Evolutionary conservation across 2,113 vertebrate genomes (phyloP), one percentile per base, ranked within the genome.

Genomic region (Andinoacara biseriatus): DNA sequence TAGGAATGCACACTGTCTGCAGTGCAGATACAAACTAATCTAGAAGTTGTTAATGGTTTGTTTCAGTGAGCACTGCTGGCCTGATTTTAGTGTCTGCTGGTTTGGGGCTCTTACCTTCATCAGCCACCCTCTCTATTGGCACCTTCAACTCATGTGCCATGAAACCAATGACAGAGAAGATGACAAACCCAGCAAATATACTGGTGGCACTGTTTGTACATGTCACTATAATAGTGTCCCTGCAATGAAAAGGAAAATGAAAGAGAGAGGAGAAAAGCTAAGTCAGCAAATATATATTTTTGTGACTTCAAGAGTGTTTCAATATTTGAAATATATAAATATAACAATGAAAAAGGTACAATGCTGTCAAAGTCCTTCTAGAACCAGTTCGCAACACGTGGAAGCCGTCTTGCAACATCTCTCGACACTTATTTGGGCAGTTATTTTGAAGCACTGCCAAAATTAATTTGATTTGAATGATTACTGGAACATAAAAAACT

Each of bases 121-220:
- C 98, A 2, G 98, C 98, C 88, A 99, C 98, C 14, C 97, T 95
- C 91, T 99, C 98, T 18, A 99, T 99, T 11, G 98, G 96, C 80
- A 99, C 98, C 93, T 99, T 98, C 85, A 99, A 95, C 58, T 98
- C 97, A 0, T 99, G 97, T 75, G 98, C 98, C 98, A 99, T 99
- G 95, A 99, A 99, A 79, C 98, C 98, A 20, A 99, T 99, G 24
- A 99, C 98, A 0, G 98, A 99, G 94, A 99, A 99, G 94, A 99
- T 99, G 94, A 99, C 98, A 43, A 99, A 99, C 20, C 98, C 98
- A 2, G 98, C 98, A 86, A 99, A 99, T 89, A 99, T 97, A 82
- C 98, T 99, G 0, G 98, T 99, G 93, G 97, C 98, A 78, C 98
- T 99, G 96, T 99, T 99, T 88, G 97, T 98, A 82, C 97, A 99